Evolutionary conservation across 1,140 invertebrate genomes (phyloP).

Genomic region (Drosophila neocordata): DNA sequence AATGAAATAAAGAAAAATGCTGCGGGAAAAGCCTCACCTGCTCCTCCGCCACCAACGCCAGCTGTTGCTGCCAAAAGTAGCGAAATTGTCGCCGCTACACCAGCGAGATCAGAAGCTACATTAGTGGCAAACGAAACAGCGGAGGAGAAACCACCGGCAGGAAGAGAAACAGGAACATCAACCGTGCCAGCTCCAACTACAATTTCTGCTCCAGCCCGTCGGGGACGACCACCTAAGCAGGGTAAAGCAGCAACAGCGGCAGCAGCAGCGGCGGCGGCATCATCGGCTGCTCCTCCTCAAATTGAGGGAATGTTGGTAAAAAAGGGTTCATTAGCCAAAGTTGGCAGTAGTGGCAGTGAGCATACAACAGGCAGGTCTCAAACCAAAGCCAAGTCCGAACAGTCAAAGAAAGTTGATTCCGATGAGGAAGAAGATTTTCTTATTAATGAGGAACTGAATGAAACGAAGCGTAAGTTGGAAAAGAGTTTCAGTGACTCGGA

Average conservation of each 20-base stretch:
- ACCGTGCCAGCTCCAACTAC: neutral
- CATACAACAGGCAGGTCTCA: slow-evolving; percentile 39
- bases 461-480: slow-evolving; percentile 82
- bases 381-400: slow-evolving; percentile 66
- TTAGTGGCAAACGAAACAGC: slow-evolving; percentile 18
- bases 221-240: slow-evolving; percentile 72
- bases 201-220: slow-evolving; percentile 31
- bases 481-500: slow-evolving; percentile 85
- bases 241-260: slow-evolving; percentile 25
- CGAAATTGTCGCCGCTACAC: slow-evolving; percentile 22
- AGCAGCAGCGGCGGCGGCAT: neutral
- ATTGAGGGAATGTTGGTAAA: slow-evolving; percentile 80
- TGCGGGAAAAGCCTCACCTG: slow-evolving; percentile 45
- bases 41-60: slow-evolving; percentile 31
- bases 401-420: slow-evolving; percentile 63
- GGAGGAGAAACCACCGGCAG: slow-evolving; percentile 44
- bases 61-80: slow-evolving; percentile 37
- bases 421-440: slow-evolving; percentile 81
- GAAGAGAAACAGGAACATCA: slow-evolving; percentile 1
- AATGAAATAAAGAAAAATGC: slow-evolving; percentile 85
- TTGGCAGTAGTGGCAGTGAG: slow-evolving; percentile 25
- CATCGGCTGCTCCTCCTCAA: slow-evolving; percentile 47
- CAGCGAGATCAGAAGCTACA: slow-evolving; percentile 5
- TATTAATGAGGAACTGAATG: slow-evolving; percentile 76
- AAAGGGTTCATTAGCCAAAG: slow-evolving; percentile 68